Base-by-base conservation (phyloP, 2,113 vertebrate species). In the Melozone crissalis region DNA sequence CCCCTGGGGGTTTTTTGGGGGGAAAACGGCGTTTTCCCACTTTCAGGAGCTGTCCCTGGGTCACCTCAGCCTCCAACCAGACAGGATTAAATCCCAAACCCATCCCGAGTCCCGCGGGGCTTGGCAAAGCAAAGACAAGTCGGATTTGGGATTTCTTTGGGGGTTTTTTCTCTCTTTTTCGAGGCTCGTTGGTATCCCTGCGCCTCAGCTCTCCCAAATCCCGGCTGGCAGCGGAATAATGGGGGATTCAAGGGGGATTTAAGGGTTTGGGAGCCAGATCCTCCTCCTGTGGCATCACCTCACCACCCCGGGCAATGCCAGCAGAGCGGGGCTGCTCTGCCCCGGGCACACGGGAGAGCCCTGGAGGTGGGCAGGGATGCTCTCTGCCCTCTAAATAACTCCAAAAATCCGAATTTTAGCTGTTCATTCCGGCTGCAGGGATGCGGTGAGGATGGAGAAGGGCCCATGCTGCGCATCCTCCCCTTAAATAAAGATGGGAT, bases 341-440 rank as follows among this genome's bases (percentile, higher is more conserved):
- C 30, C 0, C 5, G 61, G 57, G 28, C 24, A 30, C 26, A 37
- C 18, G 1, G 37, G 35, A 35, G 69, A 16, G 22, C 21, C 21
- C 31, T 43, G 8, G 2, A 14, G 10, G 21, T 13, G 44, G 1
- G 0, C 20, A 15, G 39, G 24, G 47, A 49, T 24, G 10, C 46
- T 46, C 46, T 22, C 20, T 37, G 39, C 12, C 4, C 49, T 14
- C 18, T 22, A 5, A 46, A 47, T 0, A 1, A 30, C 30, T 2
- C 46, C 4, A 0, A 13, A 59, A 43, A 39, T 8, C 54, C 55
- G 1, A 30, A 75, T 80, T 80, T 30, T 8, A 3, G 13, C 37
- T 0, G 0, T 7, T 43, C 0, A 2, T 24, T 47, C 4, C 5
- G 41, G 19, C 55, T 10, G 12, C 49, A 2, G 9, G 1, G 0